Evolutionary conservation across 2,888 invertebrate genomes (phyloP).

Genomic region (Tetrapedia diversipes): DNA sequence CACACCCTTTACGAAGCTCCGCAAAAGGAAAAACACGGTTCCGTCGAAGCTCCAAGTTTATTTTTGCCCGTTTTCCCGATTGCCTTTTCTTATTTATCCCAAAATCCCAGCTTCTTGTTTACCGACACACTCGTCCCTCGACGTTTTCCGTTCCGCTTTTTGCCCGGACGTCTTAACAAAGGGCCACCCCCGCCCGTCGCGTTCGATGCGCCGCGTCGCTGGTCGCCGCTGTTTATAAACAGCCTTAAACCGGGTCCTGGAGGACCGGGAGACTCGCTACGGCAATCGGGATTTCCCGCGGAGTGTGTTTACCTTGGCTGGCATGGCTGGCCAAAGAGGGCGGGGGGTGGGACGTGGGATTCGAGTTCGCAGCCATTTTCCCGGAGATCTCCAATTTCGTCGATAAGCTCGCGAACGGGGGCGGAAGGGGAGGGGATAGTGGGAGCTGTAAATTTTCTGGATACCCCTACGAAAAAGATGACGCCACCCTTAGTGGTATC

Average conservation of each 20-base stretch:
- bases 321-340: no score
- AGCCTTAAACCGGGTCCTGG: conserved; percentile 16
- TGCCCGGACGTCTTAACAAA: neutral
- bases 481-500: conserved; percentile 44
- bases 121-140: neutral
- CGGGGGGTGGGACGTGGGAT: conserved; percentile 11
- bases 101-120: neutral
- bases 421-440: conserved; percentile 22
- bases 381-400: conserved; percentile 3
- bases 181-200: neutral
- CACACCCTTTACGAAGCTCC: no score
- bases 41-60: neutral
- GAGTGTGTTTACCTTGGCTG: conserved; percentile 39
- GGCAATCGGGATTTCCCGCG: conserved; percentile 26
- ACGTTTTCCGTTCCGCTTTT: neutral
- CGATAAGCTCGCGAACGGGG: conserved; percentile 30
- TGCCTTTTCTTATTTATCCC: neutral
- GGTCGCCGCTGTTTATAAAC: conserved; percentile 34
- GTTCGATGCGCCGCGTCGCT: conserved; percentile 1
- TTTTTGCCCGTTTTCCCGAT: neutral
- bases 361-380: conserved; percentile 21
- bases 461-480: conserved; percentile 17
- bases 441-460: conserved; percentile 37
- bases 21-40: no score
- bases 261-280: neutral